phyloP scores from a whole-genome alignment of 2,113 vertebrate genomes.

The Neoarius graeffei region DNA sequence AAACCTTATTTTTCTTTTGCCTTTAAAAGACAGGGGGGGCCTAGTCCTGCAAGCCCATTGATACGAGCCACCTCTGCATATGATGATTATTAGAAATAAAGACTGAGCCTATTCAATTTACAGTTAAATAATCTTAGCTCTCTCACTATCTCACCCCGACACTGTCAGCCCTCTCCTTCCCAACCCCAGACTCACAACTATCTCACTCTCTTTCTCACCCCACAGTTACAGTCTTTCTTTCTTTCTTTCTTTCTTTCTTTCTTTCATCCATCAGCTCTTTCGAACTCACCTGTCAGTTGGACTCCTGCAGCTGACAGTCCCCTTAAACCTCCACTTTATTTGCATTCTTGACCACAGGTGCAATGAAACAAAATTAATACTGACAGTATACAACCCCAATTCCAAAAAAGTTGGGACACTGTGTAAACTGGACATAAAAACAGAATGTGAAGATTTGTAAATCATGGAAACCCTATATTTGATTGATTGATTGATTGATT shows the following conservation, averaged over 20 bases:
- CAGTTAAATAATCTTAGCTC: neutral
- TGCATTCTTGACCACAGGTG: neutral
- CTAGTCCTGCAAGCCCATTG: too few relatives aligned
- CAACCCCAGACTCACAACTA: neutral
- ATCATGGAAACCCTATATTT: too few relatives aligned
- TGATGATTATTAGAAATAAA: neutral
- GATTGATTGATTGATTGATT: too few relatives aligned
- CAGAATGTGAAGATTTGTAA: too few relatives aligned
- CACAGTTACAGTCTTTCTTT: neutral
- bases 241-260: neutral
- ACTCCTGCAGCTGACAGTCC: neutral
- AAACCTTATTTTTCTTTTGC: too few relatives aligned
- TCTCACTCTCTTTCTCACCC: neutral
- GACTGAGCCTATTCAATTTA: neutral
- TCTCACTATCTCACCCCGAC: neutral
- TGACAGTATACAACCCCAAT: neutral
- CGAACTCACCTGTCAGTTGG: neutral
- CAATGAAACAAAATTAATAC: neutral
- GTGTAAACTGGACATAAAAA: too few relatives aligned
- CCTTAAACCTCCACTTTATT: neutral
- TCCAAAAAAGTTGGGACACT: too few relatives aligned
- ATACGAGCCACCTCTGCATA: neutral
- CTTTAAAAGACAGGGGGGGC: too few relatives aligned
- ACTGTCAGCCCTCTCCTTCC: neutral
- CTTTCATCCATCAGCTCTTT: neutral